These are phyloP conservation scores for Lagopus muta DNA, from an alignment of 2,113 vertebrate genomes.

Conservation along the genomic window DNA sequence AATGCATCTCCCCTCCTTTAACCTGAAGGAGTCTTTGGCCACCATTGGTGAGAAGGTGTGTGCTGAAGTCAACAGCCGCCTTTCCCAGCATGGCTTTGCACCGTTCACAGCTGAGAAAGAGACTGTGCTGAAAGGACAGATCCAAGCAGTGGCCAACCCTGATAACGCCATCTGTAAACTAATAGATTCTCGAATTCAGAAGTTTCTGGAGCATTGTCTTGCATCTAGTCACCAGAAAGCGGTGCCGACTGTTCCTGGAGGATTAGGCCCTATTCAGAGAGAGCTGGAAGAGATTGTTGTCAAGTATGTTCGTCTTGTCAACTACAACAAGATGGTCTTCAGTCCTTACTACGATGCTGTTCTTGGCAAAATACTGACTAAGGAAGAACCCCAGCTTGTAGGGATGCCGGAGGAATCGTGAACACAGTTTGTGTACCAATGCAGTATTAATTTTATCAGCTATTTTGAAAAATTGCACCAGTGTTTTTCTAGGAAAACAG, in stretches of 20 bases:
- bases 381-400: constrained; percentile 32
- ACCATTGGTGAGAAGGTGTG: constrained; percentile 88
- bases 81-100: constrained; percentile 84
- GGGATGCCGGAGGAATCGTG: constrained; percentile 34
- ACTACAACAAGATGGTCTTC: constrained; percentile 97
- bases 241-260: constrained; percentile 84
- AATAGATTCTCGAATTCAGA: constrained; percentile 89
- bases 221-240: constrained; percentile 82
- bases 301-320: constrained; percentile 89
- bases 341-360: constrained; percentile 92
- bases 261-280: constrained; percentile 86
- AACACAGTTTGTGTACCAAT: neutral
- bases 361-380: constrained; percentile 81
- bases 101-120: constrained; percentile 79
- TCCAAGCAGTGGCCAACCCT: constrained; percentile 78
- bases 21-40: constrained; percentile 82
- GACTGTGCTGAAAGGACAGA: constrained; percentile 87
- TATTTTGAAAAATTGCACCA: neutral
- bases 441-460: neutral
- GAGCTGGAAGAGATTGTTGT: constrained; percentile 90
- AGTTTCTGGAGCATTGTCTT: constrained; percentile 86
- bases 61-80: constrained; percentile 85
- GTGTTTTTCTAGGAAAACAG: constrained; percentile 67
- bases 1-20: constrained; percentile 84
- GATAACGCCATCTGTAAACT: constrained; percentile 89